Conservation (phyloP, 2,113 vertebrate species). For the Tenebrosternarchus preto region DNA sequence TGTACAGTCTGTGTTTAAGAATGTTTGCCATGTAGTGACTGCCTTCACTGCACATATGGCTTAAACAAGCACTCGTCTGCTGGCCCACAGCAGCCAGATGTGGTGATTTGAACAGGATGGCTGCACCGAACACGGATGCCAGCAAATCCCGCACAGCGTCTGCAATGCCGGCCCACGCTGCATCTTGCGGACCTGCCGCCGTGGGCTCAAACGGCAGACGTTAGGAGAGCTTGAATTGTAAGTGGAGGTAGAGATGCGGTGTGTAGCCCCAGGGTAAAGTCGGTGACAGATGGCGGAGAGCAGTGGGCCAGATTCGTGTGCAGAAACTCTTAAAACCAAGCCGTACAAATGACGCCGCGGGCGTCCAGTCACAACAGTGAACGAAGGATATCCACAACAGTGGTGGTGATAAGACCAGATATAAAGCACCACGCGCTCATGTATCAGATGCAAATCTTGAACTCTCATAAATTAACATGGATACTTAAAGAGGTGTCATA, state of each 20-base stretch:
- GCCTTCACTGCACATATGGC: background rate
- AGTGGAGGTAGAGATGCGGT: constrained; percentile 11
- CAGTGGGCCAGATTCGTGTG: constrained; percentile 18
- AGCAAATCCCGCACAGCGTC: too few species aligned
- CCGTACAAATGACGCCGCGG: constrained; percentile 22
- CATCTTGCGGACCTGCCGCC: background rate
- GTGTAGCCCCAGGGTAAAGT: background rate
- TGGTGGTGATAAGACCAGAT: background rate
- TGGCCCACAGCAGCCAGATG: background rate
- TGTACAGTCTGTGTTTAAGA: background rate
- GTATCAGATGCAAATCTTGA: background rate
- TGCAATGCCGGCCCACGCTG: background rate
- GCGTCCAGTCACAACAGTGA: background rate
- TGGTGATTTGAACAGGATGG: background rate
- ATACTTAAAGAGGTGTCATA: constrained; percentile 23
- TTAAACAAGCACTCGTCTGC: too few species aligned
- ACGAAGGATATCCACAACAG: background rate
- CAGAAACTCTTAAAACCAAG: constrained; percentile 29
- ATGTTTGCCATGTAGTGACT: constrained; percentile 4
- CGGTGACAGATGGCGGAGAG: constrained; percentile 29
- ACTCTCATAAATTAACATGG: background rate
- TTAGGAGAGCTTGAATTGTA: constrained; percentile 5
- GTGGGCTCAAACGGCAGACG: constrained; percentile 9
- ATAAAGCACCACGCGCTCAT: constrained; percentile 8
- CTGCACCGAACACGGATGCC: background rate